A percentile compares a stretch with the other conserved stretches of the same genome.
phyloP scores from a whole-genome alignment of 2,888 invertebrate genomes.

The Eupelmus urozonus region DNA sequence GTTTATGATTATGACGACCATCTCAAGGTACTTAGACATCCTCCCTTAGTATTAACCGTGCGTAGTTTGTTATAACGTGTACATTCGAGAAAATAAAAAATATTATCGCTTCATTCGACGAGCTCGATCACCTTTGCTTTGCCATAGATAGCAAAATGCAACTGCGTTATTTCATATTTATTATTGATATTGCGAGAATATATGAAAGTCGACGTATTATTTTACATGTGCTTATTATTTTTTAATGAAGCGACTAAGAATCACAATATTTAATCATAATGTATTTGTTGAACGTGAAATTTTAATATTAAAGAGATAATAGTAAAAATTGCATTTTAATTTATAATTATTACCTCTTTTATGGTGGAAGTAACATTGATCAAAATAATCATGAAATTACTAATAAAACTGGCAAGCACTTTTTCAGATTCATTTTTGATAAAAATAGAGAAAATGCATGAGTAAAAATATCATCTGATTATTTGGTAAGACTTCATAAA shows the following conservation, averaged over 20 bases:
- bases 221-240: conserved; percentile 38
- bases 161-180: conserved; percentile 47
- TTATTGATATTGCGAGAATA: conserved; percentile 43
- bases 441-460: no score
- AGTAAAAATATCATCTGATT: no score
- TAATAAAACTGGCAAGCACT: no score
- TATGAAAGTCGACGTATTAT: conserved; percentile 30
- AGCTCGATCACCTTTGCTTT: conserved; percentile 43
- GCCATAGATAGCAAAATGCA: conserved; percentile 29
- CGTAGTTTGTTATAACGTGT: conserved; percentile 41
- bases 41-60: conserved; percentile 46
- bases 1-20: conserved; percentile 21
- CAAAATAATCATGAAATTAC: no score
- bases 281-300: conserved; percentile 61
- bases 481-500: no score
- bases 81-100: conserved; percentile 24
- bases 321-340: conserved; percentile 12
- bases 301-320: conserved; percentile 61
- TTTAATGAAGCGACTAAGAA: conserved; percentile 38
- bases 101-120: conserved; percentile 37
- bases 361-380: no score
- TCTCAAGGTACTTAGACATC: conserved; percentile 47
- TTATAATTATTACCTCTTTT: not conserved
- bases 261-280: conserved; percentile 47
- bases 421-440: no score